These are phyloP conservation scores for Podotricha telesiphe DNA, from an alignment of 2,888 invertebrate species.

Conservation along the genomic window DNA sequence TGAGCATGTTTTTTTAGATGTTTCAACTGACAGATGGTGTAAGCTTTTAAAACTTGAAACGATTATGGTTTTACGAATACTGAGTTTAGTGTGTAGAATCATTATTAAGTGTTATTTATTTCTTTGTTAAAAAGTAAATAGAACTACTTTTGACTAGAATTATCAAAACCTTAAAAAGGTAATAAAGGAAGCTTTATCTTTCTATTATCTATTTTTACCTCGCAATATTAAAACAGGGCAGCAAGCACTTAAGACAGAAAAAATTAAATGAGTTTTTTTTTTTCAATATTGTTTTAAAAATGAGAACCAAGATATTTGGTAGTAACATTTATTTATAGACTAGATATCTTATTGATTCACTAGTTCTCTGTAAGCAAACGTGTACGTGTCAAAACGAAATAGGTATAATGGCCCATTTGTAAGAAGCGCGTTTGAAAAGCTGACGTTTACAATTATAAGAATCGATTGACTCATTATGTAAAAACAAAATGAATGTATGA, in stretches of 20 bases:
- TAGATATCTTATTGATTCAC: background rate
- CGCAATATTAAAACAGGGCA: no score
- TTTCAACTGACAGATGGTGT: slow-evolving; percentile 38
- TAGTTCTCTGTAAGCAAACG: slow-evolving; percentile 1
- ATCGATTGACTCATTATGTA: slow-evolving; percentile 1
- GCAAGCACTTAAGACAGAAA: no score
- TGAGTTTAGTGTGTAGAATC: background rate
- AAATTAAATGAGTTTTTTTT: no score
- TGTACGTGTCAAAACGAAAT: slow-evolving; percentile 33
- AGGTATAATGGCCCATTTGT: slow-evolving; percentile 25
- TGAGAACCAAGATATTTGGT: no score
- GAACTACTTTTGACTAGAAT: no score
- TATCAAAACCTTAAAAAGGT: no score
- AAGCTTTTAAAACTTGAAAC: slow-evolving; percentile 6
- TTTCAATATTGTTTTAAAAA: no score
- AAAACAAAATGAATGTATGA: background rate
- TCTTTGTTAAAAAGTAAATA: no score
- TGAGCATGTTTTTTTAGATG: slow-evolving; percentile 35
- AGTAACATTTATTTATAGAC: background rate
- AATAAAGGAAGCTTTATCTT: no score
- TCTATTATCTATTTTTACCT: no score
- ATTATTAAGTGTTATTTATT: no score
- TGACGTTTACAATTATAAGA: background rate
- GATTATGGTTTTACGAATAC: background rate
- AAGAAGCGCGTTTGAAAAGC: background rate